Evolutionary conservation across 2,888 invertebrate species (phyloP).

Genomic region (Cylloceria caligata): DNA sequence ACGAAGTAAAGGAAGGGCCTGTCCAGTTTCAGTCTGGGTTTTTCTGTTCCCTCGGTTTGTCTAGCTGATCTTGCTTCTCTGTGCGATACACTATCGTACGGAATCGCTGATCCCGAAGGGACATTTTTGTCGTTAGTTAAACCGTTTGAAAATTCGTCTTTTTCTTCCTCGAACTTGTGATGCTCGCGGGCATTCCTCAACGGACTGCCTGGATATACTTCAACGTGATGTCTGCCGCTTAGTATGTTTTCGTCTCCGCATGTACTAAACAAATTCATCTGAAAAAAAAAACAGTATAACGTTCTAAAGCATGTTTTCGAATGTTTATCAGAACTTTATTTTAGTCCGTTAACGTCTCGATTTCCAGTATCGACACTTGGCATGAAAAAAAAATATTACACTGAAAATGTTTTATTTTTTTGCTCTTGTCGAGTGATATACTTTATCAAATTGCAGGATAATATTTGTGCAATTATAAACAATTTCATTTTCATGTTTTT

Average conservation of each 20-base stretch:
- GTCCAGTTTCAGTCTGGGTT: constrained; percentile 92
- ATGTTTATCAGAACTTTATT: background rate
- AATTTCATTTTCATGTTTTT: no score
- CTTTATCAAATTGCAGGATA: no score
- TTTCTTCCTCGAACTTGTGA: constrained; percentile 45
- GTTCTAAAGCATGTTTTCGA: background rate
- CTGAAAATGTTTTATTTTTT: background rate
- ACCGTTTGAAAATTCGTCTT: constrained; percentile 56
- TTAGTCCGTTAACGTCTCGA: background rate
- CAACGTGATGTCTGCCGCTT: constrained; percentile 91
- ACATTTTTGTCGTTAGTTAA: constrained; percentile 24
- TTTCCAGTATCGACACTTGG: constrained; percentile 15
- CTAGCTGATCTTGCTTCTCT: constrained; percentile 68
- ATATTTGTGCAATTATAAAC: no score
- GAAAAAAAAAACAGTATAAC: constrained; percentile 56
- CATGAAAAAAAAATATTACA: background rate
- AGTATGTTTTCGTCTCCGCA: constrained; percentile 90
- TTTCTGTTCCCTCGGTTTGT: constrained; percentile 83
- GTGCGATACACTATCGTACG: constrained; percentile 3
- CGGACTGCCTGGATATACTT: constrained; percentile 92
- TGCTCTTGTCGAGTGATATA: no score
- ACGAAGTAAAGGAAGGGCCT: constrained; percentile 95
- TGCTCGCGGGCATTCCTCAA: constrained; percentile 77
- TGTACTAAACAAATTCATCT: constrained; percentile 92
- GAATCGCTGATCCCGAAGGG: constrained; percentile 10